phyloP scores from a whole-genome alignment of 2,888 invertebrate genomes.

The Drosophila incognita region DNA sequence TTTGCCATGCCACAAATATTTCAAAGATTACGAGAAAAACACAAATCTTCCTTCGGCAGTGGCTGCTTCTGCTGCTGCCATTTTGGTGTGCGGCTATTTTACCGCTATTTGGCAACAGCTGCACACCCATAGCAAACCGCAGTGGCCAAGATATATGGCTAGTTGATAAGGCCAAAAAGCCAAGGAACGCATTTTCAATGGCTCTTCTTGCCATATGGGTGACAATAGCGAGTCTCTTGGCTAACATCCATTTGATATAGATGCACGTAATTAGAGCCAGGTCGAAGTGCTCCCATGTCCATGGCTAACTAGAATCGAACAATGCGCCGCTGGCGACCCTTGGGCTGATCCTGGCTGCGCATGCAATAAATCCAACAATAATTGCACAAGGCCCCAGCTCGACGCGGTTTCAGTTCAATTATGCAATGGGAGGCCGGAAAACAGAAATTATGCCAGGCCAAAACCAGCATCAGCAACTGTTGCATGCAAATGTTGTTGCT shows the following conservation, averaged over 20 bases:
- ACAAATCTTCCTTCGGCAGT: slow-evolving; percentile 66
- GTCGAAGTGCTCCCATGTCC: slow-evolving; percentile 17
- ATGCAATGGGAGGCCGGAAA: slow-evolving; percentile 61
- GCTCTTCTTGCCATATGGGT: slow-evolving; percentile 40
- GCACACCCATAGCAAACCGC: slow-evolving; percentile 49
- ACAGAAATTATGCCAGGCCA: slow-evolving; percentile 50
- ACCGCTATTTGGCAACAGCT: slow-evolving; percentile 63
- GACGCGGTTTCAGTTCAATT: slow-evolving; percentile 53
- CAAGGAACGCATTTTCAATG: slow-evolving; percentile 34
- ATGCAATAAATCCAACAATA: slow-evolving; percentile 79
- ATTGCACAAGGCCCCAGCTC: slow-evolving; percentile 54
- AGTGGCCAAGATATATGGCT: slow-evolving; percentile 50
- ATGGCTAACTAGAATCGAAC: slow-evolving; percentile 35
- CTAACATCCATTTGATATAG: slow-evolving; percentile 27
- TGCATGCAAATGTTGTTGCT: slow-evolving; percentile 51
- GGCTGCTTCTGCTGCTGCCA: slow-evolving; percentile 37
- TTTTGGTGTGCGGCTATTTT: slow-evolving; percentile 50
- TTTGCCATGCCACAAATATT: slow-evolving; percentile 80
- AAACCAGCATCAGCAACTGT: slow-evolving; percentile 22
- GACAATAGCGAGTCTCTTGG: slow-evolving; percentile 42
- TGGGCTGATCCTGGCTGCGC: slow-evolving; percentile 31
- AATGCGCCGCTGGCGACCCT: slow-evolving; percentile 46
- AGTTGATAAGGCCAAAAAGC: slow-evolving; percentile 46
- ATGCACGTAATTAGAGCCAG: slow-evolving; percentile 52
- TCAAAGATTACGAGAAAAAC: slow-evolving; percentile 79